Evolutionary conservation across 64 coral and sea anemone genomes (phyloP).

Genomic region (Exaiptasia diaphana): DNA sequence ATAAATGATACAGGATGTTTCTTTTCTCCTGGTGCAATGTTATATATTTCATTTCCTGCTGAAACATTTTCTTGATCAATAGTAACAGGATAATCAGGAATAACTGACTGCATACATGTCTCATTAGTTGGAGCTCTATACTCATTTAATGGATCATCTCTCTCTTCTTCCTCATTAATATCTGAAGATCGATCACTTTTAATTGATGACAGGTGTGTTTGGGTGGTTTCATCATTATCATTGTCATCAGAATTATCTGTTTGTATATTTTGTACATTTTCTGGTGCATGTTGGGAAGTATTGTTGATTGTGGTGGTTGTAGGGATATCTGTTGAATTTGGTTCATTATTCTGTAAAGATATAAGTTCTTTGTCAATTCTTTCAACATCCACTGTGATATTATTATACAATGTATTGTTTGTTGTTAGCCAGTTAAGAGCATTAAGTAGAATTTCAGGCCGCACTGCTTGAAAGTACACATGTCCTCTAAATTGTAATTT

Average conservation of each 20-base stretch:
- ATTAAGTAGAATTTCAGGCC: neutral
- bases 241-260: constrained; percentile 2
- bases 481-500: constrained; percentile 45
- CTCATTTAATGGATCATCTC: constrained; percentile 49
- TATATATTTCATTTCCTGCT: constrained; percentile 58
- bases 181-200: too few relatives aligned
- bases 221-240: too few relatives aligned
- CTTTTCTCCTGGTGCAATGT: constrained; percentile 43
- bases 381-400: neutral
- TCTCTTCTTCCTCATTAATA: constrained; percentile 24
- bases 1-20: constrained; percentile 33
- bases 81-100: constrained; percentile 62
- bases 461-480: constrained; percentile 2
- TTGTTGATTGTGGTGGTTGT: too few relatives aligned
- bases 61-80: constrained; percentile 39
- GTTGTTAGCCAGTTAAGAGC: neutral
- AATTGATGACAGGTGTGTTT: too few relatives aligned
- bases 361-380: neutral
- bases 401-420: neutral
- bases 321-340: neutral
- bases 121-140: constrained; percentile 67
- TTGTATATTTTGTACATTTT: neutral
- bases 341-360: neutral
- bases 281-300: too few relatives aligned
- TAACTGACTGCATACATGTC: constrained; percentile 67